Evolutionary conservation across 2,797 vertebrate species (phyloP), one percentile per base, ranked within the genome.

Genomic region (Platalea minor): DNA sequence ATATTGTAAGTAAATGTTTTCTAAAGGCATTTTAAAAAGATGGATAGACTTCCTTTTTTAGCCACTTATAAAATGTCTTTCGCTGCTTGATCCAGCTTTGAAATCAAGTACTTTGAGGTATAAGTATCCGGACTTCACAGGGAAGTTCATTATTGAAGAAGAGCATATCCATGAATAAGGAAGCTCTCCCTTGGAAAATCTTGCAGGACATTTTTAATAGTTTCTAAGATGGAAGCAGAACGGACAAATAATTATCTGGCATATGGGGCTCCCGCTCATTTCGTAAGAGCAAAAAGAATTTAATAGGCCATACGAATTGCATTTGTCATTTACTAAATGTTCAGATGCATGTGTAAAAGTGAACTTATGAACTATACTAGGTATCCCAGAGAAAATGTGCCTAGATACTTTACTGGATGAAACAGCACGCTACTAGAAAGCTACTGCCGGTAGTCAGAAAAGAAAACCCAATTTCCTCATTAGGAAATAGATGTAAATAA

Each of bases 401-500:
- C 53, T 74, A 80, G 31, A 64, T 46, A 65, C 41, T 87, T 88
- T 31, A 60, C 23, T 79, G 78, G 77, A 77, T 73, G 59, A 91
- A 97, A 88, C 43, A 92, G 53, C 45, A 73, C 2, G 5, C 45
- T 50, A 64, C 31, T 68, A 84, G 45, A 88, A 76, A 83, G 60
- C 75, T 91, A 37, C 72, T 67, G 41, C 53, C 21, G 10, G n/a
- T 57, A 81, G 48, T 82, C 43, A 91, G 86, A 61, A 78, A 84
- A 89, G 77, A 85, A 83, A 85, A 29, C 8, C 77, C 46, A 72
- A 65, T 75, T 91, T 94, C 57, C 75, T 89, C 78, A 81, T 88
- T 91, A 95, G 90, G 65, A 92, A 89, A 91, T 35, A 89, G 53
- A 85, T 33, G 88, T 46, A 96, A 96, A 89, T 88, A 95, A 93